Evolutionary conservation across 2,797 vertebrate species (phyloP).

Genomic region (Phoxinus dragarum): DNA sequence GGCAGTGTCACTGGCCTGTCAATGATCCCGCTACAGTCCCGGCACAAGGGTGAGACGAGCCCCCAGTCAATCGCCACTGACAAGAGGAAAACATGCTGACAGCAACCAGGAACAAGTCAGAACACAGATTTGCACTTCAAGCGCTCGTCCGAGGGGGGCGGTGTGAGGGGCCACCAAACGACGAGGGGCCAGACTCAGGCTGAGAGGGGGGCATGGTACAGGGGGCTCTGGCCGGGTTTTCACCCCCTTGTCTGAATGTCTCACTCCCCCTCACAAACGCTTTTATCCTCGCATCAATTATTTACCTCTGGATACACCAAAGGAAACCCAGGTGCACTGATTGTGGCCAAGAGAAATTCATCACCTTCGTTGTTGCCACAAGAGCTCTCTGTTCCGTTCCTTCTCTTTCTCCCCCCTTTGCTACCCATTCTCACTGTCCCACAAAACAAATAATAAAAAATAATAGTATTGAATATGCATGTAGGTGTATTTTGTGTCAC

Average conservation of each 20-base stretch:
- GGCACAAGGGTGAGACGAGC: conserved; percentile 75
- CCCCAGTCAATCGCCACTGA: conserved; percentile 94
- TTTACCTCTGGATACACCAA: conserved; percentile 83
- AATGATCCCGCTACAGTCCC: conserved; percentile 93
- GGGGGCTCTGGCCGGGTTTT: conserved; percentile 49
- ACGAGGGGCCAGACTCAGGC: conserved; percentile 70
- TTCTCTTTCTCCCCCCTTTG: conserved; percentile 36
- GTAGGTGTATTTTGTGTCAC: conserved; percentile 1
- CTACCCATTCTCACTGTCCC: conserved; percentile 25
- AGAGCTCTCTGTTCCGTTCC: conserved; percentile 49
- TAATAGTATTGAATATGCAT: conserved; percentile 36
- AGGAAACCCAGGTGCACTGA: conserved; percentile 80
- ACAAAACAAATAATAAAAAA: conserved; percentile 30
- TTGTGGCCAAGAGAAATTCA: conserved; percentile 80
- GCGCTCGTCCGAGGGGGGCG: conserved; percentile 80
- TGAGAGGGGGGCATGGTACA: conserved; percentile 65
- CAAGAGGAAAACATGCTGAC: conserved; percentile 94
- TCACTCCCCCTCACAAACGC: conserved; percentile 68
- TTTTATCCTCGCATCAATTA: conserved; percentile 85
- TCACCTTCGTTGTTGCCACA: conserved; percentile 61
- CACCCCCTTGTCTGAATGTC: conserved; percentile 67
- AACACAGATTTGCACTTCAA: conserved; percentile 95
- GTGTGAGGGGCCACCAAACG: conserved; percentile 78
- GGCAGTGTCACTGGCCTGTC: conserved; percentile 97
- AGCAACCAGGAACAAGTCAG: conserved; percentile 90